Percentiles rank a stretch among this genome's conserved stretches.
These are phyloP conservation scores for Boleophthalmus pectinirostris DNA, from an alignment of 2,113 vertebrate species.

Conservation along the genomic window DNA sequence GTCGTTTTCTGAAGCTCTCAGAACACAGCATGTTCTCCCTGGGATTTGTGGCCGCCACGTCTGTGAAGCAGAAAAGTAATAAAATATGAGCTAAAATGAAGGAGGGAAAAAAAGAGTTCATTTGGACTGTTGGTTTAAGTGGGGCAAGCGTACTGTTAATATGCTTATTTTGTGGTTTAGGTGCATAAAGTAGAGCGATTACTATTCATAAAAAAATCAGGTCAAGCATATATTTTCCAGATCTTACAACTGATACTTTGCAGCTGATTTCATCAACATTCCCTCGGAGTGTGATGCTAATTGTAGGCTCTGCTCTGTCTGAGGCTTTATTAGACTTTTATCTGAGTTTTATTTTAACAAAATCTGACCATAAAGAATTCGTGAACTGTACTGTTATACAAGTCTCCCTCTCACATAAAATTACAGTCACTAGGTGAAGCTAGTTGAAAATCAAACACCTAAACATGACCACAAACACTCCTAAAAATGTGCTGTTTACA, in stretches of 20 bases:
- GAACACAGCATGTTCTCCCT: slow-evolving; percentile 60
- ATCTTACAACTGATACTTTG: not conserved
- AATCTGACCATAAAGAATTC: too few relatives aligned
- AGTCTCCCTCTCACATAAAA: too few relatives aligned
- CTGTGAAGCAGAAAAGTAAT: slow-evolving; percentile 41
- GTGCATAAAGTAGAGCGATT: not conserved
- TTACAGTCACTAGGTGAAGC: too few relatives aligned
- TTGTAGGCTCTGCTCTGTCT: too few relatives aligned
- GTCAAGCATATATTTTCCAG: not conserved
- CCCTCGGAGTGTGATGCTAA: too few relatives aligned
- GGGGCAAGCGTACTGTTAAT: not conserved
- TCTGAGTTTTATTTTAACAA: too few relatives aligned
- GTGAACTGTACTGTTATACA: too few relatives aligned
- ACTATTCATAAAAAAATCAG: not conserved
- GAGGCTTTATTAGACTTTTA: too few relatives aligned
- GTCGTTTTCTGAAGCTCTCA: slow-evolving; percentile 68
- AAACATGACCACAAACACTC: too few relatives aligned
- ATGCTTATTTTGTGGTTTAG: not conserved
- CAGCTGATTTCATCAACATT: too few relatives aligned
- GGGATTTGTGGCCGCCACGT: slow-evolving; percentile 62
- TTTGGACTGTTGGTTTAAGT: not conserved
- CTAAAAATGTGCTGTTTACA: too few relatives aligned
- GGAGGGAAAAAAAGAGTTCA: not conserved
- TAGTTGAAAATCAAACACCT: too few relatives aligned
- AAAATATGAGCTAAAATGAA: not conserved